Evolutionary conservation across 2,797 vertebrate species (phyloP).

Genomic region (Acanthis flammea): DNA sequence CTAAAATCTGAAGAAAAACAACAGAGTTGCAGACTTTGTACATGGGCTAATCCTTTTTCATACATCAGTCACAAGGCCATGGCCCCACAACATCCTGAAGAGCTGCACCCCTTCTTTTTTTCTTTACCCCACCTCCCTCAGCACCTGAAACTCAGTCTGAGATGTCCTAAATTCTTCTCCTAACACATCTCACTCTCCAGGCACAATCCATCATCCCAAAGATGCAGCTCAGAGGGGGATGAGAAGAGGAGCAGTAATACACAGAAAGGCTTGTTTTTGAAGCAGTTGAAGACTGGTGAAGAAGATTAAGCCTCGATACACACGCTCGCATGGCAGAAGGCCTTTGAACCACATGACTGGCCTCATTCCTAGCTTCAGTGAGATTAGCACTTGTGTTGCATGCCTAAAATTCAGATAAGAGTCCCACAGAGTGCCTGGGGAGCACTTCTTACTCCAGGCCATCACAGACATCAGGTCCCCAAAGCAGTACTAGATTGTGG

Average conservation of each 20-base stretch:
- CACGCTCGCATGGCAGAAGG: background rate
- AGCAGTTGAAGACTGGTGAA: background rate
- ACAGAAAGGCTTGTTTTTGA: background rate
- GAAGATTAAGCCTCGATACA: background rate
- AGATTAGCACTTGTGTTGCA: background rate
- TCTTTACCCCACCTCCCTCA: background rate
- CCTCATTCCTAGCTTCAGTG: background rate
- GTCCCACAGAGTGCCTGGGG: background rate
- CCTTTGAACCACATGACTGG: background rate
- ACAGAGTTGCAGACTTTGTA: background rate
- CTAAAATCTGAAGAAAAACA: background rate
- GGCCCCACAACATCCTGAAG: background rate
- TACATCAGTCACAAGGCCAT: background rate
- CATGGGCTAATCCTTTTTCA: background rate
- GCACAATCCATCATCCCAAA: background rate
- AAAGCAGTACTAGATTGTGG: background rate
- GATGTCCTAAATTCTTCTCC: background rate
- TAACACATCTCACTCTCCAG: fast-evolving
- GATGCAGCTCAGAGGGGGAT: background rate
- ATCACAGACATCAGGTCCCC: background rate
- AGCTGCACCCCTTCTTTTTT: background rate
- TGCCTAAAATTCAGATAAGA: background rate
- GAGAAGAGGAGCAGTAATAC: background rate
- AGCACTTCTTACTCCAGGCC: background rate
- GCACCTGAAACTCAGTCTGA: background rate